phyloP scores from a whole-genome alignment of 1,140 invertebrate species.

The Drosophila teissieri region DNA sequence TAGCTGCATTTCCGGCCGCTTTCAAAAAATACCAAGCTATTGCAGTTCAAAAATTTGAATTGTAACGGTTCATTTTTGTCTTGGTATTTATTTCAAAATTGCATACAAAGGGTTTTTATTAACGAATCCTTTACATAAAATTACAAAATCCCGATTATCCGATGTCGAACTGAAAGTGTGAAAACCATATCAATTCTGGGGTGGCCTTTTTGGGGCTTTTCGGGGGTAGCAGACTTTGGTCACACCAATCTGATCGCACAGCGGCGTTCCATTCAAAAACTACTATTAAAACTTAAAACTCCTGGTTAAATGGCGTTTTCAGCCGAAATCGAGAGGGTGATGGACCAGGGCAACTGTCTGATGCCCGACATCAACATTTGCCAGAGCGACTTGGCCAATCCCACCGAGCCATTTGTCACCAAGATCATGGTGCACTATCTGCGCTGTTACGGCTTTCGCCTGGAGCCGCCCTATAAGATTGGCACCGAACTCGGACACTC shows the following conservation, averaged over 20 bases:
- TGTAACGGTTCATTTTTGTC: too few relatives aligned
- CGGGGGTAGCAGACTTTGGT: background rate
- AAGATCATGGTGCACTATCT: slow-evolving; percentile 55
- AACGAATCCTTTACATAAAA: too few relatives aligned
- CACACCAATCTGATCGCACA: slow-evolving; percentile 1
- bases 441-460: slow-evolving; percentile 55
- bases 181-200: too few relatives aligned
- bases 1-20: too few relatives aligned
- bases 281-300: background rate
- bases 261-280: too few relatives aligned
- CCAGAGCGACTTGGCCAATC: slow-evolving; percentile 45
- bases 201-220: background rate
- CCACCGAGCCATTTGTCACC: slow-evolving; percentile 58
- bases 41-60: too few relatives aligned
- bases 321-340: slow-evolving; percentile 38
- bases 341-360: slow-evolving; percentile 37
- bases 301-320: background rate
- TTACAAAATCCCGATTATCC: too few relatives aligned
- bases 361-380: slow-evolving; percentile 63
- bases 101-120: too few relatives aligned
- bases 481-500: slow-evolving; percentile 23
- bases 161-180: too few relatives aligned
- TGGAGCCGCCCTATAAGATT: slow-evolving; percentile 62
- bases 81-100: background rate
- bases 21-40: too few relatives aligned